phyloP scores from a whole-genome alignment of 64 coral and sea anemone species.

The Dendrophyllia cribrosa region DNA sequence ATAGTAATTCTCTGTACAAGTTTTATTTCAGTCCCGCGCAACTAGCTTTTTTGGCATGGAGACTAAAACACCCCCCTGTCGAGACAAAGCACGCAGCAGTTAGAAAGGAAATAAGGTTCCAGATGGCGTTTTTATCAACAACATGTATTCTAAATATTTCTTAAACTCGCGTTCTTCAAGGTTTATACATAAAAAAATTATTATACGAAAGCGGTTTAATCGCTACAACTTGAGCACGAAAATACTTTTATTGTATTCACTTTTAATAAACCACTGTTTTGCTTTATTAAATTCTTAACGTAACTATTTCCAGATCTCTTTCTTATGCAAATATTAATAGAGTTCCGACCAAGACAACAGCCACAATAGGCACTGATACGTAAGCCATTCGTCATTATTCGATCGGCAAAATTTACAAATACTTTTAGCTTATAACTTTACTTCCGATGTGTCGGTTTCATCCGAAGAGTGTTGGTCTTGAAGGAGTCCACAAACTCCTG shows the following conservation, averaged over 20 bases:
- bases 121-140: no score
- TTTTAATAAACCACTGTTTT: background rate
- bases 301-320: slow-evolving; percentile 2
- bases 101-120: no score
- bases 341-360: slow-evolving; percentile 20
- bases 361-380: no score
- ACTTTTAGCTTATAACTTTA: background rate
- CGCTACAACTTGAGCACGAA: background rate
- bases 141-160: no score
- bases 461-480: background rate
- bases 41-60: no score
- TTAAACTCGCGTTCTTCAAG: no score
- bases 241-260: background rate
- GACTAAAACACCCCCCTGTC: no score
- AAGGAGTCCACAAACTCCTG: background rate
- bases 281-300: background rate
- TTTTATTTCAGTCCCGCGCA: no score
- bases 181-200: no score
- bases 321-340: slow-evolving; percentile 22
- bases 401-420: slow-evolving; percentile 6
- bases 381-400: background rate
- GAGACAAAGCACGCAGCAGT: no score
- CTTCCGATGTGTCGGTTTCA: background rate
- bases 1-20: no score
- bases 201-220: no score